Percentiles rank a stretch among this genome's conserved stretches.
phyloP scores from a whole-genome alignment of 2,113 vertebrate species.

The Anarrhichthys ocellatus region DNA sequence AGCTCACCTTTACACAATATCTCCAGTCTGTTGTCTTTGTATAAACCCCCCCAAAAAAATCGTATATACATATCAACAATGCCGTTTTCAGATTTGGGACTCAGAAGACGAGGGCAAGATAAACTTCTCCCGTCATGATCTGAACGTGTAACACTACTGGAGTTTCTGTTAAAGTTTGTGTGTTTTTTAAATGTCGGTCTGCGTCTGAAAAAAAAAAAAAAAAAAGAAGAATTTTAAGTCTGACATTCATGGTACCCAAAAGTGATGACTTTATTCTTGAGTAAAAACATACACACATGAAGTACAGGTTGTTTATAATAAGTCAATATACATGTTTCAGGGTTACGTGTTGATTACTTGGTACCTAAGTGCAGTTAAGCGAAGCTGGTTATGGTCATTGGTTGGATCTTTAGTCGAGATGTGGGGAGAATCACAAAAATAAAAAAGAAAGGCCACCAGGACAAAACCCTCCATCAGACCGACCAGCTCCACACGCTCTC shows the following conservation, averaged over 20 bases:
- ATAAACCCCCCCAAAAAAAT: background rate
- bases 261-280: conserved; percentile 83
- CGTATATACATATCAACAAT: background rate
- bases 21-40: background rate
- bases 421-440: conserved; percentile 19
- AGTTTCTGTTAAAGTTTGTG: conserved; percentile 9
- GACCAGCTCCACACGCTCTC: background rate
- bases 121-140: background rate
- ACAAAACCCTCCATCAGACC: conserved; percentile 33
- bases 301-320: conserved; percentile 79
- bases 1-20: background rate
- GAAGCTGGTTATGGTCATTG: conserved; percentile 52
- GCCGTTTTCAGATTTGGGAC: background rate
- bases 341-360: conserved; percentile 69
- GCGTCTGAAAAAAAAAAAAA: conserved; percentile 16
- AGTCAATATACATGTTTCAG: conserved; percentile 77
- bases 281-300: conserved; percentile 80
- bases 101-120: background rate
- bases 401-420: conserved; percentile 32
- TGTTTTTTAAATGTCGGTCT: conserved; percentile 6
- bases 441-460: conserved; percentile 24
- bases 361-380: conserved; percentile 63
- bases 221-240: conserved; percentile 76
- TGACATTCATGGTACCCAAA: conserved; percentile 83
- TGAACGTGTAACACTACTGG: background rate